These are phyloP conservation scores for Brachycybe producta DNA, from an alignment of 2,888 invertebrate genomes.

Conservation along the genomic window DNA sequence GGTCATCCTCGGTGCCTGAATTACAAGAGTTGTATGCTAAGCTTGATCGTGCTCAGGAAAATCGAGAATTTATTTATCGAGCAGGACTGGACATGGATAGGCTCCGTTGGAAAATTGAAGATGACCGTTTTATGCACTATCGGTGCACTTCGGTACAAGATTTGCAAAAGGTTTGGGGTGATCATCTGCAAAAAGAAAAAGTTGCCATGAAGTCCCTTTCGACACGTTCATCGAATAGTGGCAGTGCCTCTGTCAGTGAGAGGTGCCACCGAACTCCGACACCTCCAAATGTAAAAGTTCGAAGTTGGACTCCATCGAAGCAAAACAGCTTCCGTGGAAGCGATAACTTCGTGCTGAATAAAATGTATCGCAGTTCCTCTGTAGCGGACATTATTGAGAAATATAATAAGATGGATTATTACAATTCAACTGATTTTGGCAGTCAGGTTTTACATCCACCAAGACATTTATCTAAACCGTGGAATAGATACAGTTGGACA, in stretches of 20 bases:
- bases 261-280: neutral
- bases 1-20: slow-evolving; percentile 38
- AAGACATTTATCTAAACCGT: neutral
- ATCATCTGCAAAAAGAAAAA: slow-evolving; percentile 7
- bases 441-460: neutral
- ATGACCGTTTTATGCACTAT: slow-evolving; percentile 60
- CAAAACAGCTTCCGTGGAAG: neutral
- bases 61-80: slow-evolving; percentile 69
- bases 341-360: neutral
- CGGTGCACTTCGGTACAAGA: slow-evolving; percentile 82
- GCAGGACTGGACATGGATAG: slow-evolving; percentile 47
- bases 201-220: too few relatives aligned
- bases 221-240: too few relatives aligned
- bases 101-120: slow-evolving; percentile 53
- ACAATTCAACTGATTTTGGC: neutral
- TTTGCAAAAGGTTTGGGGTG: slow-evolving; percentile 39
- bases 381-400: slow-evolving; percentile 17
- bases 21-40: slow-evolving; percentile 60
- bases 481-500: slow-evolving; percentile 1
- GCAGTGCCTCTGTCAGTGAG: neutral
- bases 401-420: slow-evolving; percentile 13
- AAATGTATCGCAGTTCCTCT: slow-evolving; percentile 8
- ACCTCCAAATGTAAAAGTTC: neutral
- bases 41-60: slow-evolving; percentile 60
- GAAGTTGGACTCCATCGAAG: neutral